Evolutionary conservation across 2,888 invertebrate genomes (phyloP).

Genomic region (Drosophila neonasuta): DNA sequence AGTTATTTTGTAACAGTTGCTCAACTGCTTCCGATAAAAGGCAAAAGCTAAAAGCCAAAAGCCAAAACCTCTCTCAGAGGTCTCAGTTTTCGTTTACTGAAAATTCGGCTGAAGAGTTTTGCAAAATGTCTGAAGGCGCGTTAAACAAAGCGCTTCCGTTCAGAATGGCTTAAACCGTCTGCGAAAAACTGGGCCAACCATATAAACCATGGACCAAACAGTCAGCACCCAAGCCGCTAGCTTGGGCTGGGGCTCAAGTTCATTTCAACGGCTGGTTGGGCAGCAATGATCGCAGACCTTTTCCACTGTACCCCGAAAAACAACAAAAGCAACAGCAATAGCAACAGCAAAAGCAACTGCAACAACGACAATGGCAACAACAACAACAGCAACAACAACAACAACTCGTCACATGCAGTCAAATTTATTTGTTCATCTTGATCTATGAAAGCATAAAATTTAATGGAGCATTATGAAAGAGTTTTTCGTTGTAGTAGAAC

Average conservation of each 20-base stretch:
- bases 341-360: conserved; percentile 39
- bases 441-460: conserved; percentile 78
- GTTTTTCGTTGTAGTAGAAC: conserved; percentile 35
- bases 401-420: conserved; percentile 55
- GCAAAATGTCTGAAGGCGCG: conserved; percentile 61
- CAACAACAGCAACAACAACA: conserved; percentile 19
- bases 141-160: conserved; percentile 72
- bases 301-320: conserved; percentile 21
- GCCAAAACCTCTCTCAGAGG: conserved; percentile 26
- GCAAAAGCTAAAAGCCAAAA: conserved; percentile 31
- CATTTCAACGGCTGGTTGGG: conserved; percentile 75
- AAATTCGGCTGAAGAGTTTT: conserved; percentile 21
- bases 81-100: not conserved
- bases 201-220: conserved; percentile 61
- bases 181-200: conserved; percentile 59
- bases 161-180: conserved; percentile 50
- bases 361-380: conserved; percentile 27
- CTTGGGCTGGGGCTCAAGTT: conserved; percentile 65
- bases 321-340: conserved; percentile 33
- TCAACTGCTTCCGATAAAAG: conserved; percentile 54
- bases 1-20: conserved; percentile 63
- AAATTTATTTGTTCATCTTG: conserved; percentile 80
- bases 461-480: conserved; percentile 79
- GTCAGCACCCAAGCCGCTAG: conserved; percentile 1
- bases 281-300: conserved; percentile 60